These are phyloP conservation scores for Adelges cooleyi DNA, from an alignment of 1,140 invertebrate species.

Conservation along the genomic window DNA sequence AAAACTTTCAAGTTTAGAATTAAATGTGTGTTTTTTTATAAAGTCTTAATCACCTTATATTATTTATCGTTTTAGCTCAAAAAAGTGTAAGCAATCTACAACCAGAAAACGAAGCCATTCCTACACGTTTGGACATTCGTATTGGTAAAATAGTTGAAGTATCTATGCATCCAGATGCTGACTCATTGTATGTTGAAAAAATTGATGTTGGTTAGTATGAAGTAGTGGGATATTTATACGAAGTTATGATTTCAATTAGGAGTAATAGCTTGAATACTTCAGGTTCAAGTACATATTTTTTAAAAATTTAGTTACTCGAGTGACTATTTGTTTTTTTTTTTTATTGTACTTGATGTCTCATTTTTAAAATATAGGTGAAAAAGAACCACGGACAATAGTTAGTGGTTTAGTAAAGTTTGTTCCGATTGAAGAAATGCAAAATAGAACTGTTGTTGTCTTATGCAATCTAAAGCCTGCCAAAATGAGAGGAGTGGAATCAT, in stretches of 20 bases:
- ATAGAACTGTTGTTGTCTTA: constrained; percentile 74
- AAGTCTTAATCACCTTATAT: too few relatives aligned
- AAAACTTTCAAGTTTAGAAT: too few relatives aligned
- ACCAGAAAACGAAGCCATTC: constrained; percentile 50
- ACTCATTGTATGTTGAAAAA: constrained; percentile 86
- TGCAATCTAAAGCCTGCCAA: constrained; percentile 91
- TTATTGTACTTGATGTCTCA: too few relatives aligned
- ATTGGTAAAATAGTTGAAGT: constrained; percentile 86
- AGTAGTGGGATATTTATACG: background rate
- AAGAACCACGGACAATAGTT: constrained; percentile 55
- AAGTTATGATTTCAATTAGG: background rate
- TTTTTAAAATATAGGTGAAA: constrained; percentile 45
- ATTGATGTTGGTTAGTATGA: constrained; percentile 57
- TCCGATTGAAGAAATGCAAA: constrained; percentile 73
- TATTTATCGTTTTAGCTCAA: background rate
- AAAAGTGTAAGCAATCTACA: constrained; percentile 25
- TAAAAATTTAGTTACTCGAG: too few relatives aligned
- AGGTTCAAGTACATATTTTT: too few relatives aligned
- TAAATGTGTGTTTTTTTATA: too few relatives aligned
- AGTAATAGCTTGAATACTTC: too few relatives aligned
- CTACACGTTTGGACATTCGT: constrained; percentile 71
- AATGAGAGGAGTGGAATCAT: constrained; percentile 78
- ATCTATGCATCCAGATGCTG: constrained; percentile 88
- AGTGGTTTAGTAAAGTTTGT: constrained; percentile 85
- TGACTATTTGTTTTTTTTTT: too few relatives aligned